Percentiles rank a stretch among this genome's conserved stretches.
phyloP scores from a whole-genome alignment of 2,113 vertebrate species.

The Riparia riparia region DNA sequence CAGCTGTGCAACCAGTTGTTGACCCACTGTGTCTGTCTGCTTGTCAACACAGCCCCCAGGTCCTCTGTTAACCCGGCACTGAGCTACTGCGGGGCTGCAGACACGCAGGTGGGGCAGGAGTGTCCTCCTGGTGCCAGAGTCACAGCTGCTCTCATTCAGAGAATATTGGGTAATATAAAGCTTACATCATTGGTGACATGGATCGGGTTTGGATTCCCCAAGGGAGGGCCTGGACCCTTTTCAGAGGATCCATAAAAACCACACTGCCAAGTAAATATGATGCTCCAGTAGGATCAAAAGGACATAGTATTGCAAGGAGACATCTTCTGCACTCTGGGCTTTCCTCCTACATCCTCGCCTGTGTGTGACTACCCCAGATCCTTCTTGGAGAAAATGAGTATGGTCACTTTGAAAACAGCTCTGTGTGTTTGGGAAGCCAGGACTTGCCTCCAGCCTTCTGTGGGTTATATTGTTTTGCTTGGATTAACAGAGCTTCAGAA shows the following conservation, averaged over 20 bases:
- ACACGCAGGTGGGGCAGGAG: background rate
- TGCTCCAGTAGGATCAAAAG: background rate
- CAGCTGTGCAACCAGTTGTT: background rate
- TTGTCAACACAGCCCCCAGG: background rate
- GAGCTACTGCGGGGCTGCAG: background rate
- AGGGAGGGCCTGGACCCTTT: background rate
- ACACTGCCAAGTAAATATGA: background rate
- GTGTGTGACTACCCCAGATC: background rate
- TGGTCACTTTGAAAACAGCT: background rate
- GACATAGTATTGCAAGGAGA: background rate
- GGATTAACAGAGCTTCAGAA: constrained; percentile 21
- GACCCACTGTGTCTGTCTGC: background rate
- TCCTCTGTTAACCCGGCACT: background rate
- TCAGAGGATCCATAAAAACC: background rate
- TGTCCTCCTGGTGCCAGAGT: background rate
- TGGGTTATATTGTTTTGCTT: constrained; percentile 31
- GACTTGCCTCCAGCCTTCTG: background rate
- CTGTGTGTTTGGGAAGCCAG: background rate
- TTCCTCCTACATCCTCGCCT: background rate
- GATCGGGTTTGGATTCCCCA: background rate
- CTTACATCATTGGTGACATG: background rate
- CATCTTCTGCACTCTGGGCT: background rate
- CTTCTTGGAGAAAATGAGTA: background rate
- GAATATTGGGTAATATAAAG: background rate
- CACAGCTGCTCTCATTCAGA: background rate